Conservation (phyloP, 1,140 invertebrate species). For the Globodera rostochiensis region DNA sequence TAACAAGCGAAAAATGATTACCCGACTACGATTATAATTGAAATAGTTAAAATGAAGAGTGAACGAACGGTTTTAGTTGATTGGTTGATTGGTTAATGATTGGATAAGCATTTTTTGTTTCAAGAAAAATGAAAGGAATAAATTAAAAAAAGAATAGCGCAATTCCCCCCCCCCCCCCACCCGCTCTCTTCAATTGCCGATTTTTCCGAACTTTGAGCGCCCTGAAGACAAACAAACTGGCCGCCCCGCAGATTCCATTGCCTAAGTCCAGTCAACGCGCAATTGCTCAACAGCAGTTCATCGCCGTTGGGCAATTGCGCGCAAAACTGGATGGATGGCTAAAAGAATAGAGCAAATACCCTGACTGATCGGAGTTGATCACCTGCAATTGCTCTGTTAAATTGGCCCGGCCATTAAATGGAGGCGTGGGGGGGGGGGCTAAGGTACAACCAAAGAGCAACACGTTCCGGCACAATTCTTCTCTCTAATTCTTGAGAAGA, state of each 20-base stretch:
- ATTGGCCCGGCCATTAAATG: neutral
- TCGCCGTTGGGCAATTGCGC: neutral
- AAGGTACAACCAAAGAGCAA: neutral
- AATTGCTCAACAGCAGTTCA: neutral
- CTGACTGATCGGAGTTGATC: neutral
- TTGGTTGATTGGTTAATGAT: neutral
- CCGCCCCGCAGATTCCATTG: neutral
- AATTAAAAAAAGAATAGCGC: neutral
- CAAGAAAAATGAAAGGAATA: neutral
- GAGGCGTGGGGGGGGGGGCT: no score
- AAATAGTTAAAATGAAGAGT: no score
- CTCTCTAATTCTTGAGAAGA: no score
- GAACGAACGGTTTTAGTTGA: neutral
- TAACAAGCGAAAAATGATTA: no score
- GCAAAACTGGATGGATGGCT: neutral
- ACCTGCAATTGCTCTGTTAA: neutral
- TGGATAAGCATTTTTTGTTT: neutral
- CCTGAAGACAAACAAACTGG: neutral
- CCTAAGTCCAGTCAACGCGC: neutral
- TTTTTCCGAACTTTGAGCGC: neutral
- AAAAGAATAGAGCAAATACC: neutral
- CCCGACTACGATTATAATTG: no score
- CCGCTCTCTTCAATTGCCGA: neutral
- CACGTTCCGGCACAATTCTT: neutral
- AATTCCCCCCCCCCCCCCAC: neutral